These are phyloP conservation scores for Sphyrna mokarran DNA, from an alignment of 2,113 vertebrate genomes.

Conservation along the genomic window DNA sequence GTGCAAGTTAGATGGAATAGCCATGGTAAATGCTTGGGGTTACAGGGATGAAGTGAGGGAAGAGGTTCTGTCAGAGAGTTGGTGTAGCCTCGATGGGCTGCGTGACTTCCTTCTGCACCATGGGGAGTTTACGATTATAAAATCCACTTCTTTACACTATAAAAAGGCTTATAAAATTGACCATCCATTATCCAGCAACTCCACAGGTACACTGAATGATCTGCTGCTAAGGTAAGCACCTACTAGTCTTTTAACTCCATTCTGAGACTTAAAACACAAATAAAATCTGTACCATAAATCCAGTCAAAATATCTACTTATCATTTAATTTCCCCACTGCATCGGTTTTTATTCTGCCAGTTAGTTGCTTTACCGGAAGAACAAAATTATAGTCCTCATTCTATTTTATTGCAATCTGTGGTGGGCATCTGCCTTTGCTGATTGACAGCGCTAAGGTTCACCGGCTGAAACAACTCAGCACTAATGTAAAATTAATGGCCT, in stretches of 20 bases:
- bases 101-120: no score
- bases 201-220: background rate
- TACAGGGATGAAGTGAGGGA: no score
- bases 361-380: background rate
- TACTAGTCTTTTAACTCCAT: background rate
- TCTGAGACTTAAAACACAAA: background rate
- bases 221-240: background rate
- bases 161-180: background rate
- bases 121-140: background rate
- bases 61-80: no score
- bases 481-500: background rate
- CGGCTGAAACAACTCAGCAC: background rate
- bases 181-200: background rate
- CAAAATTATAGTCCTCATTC: constrained; percentile 10
- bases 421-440: constrained; percentile 9
- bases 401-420: background rate
- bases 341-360: background rate
- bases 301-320: background rate
- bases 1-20: no score
- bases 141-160: background rate
- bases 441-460: background rate
- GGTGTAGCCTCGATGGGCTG: no score
- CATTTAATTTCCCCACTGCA: constrained; percentile 17
- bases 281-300: constrained; percentile 9
- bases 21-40: no score